A percentile compares a stretch with the other conserved stretches of the same genome.
These are phyloP conservation scores for Celastrina argiolus DNA, from an alignment of 2,888 invertebrate genomes.

Conservation along the genomic window DNA sequence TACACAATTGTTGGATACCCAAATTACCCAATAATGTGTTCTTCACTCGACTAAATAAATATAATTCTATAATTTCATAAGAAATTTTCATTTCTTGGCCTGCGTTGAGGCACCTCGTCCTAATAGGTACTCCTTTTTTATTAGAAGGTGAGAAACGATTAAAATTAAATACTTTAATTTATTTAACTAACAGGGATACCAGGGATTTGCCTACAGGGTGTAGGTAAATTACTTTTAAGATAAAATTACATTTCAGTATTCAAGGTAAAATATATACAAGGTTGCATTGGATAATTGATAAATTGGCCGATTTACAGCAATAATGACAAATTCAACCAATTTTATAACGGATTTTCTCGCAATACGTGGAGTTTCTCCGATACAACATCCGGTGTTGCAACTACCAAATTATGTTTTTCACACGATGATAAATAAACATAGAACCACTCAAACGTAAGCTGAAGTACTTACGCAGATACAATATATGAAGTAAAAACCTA, in stretches of 20 bases:
- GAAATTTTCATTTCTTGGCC: no score
- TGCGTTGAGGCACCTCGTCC: no score
- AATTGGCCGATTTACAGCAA: slow-evolving; percentile 8
- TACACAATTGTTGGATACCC: no score
- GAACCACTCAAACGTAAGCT: neutral
- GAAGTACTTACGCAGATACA: neutral
- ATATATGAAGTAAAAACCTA: neutral
- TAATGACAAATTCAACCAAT: slow-evolving; percentile 17
- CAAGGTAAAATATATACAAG: slow-evolving; percentile 4
- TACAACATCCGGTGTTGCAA: neutral
- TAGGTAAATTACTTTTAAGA: no score
- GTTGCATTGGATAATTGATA: slow-evolving; percentile 14
- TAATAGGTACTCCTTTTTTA: no score
- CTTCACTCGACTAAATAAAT: no score
- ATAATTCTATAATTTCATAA: no score
- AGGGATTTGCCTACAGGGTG: no score
- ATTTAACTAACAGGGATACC: no score
- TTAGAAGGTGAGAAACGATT: no score
- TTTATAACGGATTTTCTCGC: slow-evolving; percentile 11
- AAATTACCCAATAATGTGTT: no score
- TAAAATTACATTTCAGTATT: slow-evolving; percentile 7
- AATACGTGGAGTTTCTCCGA: slow-evolving; percentile 12
- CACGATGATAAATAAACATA: neutral
- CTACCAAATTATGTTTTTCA: slow-evolving; percentile 9
- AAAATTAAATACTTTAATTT: no score